phyloP scores from a whole-genome alignment of 2,888 invertebrate genomes.

The Phymatocera aterrima region DNA sequence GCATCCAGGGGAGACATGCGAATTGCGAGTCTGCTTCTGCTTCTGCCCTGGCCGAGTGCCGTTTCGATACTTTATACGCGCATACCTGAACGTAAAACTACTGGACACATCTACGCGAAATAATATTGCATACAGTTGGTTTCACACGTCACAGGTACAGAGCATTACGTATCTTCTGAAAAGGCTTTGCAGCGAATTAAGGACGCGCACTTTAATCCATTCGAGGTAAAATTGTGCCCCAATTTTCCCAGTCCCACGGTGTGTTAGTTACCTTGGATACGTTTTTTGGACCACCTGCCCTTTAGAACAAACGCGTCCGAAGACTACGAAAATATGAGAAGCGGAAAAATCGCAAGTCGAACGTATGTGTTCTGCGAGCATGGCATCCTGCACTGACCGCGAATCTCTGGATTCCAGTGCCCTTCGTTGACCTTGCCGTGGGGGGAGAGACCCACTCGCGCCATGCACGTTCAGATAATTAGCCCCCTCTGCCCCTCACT shows the following conservation, averaged over 20 bases:
- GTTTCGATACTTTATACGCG: neutral
- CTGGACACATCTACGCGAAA: neutral
- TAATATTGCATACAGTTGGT: slow-evolving; percentile 2
- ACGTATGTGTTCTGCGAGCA: neutral
- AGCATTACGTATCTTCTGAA: slow-evolving; percentile 2
- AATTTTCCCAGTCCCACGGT: neutral
- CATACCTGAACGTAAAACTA: neutral
- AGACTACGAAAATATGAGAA: neutral
- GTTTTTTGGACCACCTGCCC: slow-evolving; percentile 3
- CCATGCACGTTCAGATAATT: neutral
- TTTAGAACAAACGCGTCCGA: too few relatives aligned
- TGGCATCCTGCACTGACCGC: neutral
- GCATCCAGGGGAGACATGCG: slow-evolving; percentile 52
- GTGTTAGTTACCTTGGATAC: neutral
- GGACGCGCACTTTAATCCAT: neutral
- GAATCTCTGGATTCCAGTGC: slow-evolving; percentile 1
- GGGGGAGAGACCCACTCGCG: neutral
- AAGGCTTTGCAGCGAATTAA: neutral
- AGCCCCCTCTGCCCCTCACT: too few relatives aligned
- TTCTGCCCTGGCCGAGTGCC: slow-evolving; percentile 39
- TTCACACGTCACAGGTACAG: neutral
- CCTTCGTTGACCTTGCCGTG: neutral
- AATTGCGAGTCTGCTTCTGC: too few relatives aligned
- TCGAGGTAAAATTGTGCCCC: neutral
- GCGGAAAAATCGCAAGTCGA: neutral